Conservation (phyloP, 2,888 invertebrate species). For the Callyntrura sp. region DNA sequence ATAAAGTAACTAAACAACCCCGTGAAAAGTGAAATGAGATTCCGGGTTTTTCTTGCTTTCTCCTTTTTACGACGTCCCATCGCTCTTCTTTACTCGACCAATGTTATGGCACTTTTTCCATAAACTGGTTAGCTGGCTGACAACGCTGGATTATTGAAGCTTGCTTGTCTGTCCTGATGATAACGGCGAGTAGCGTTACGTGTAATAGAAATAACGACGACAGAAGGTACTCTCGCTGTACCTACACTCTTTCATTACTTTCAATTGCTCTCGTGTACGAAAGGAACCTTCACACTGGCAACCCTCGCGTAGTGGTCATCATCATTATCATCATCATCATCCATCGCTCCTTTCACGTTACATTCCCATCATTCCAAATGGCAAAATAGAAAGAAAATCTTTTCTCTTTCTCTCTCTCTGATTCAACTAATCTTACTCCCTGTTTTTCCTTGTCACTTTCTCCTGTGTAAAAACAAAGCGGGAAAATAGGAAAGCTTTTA, state of each 20-base stretch:
- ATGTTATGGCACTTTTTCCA: slow-evolving; percentile 28
- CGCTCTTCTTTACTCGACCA: slow-evolving; percentile 16
- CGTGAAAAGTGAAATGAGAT: not conserved
- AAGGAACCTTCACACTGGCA: not conserved
- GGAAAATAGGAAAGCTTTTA: not conserved
- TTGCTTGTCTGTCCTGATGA: not conserved
- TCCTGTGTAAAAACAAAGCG: not conserved
- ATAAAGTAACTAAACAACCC: no score
- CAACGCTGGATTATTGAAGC: not conserved
- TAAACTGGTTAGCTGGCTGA: slow-evolving; percentile 4
- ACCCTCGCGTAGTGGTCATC: not conserved
- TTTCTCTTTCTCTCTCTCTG: no score
- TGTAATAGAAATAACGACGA: not conserved
- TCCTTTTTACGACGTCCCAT: slow-evolving; percentile 41
- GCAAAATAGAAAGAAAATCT: not conserved
- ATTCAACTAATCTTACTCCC: not conserved
- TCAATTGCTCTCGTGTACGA: slow-evolving; percentile 2
- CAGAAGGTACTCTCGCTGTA: not conserved
- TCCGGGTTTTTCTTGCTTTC: slow-evolving; percentile 10
- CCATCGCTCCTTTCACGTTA: not conserved
- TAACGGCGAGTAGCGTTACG: slow-evolving; percentile 1
- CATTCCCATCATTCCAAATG: not conserved
- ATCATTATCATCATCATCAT: not conserved
- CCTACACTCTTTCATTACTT: slow-evolving; percentile 32
- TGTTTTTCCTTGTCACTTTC: not conserved